Evolutionary conservation across 1,140 invertebrate species (phyloP), one percentile per base, ranked within the genome.

Genomic region (Tetramorium simillimum): DNA sequence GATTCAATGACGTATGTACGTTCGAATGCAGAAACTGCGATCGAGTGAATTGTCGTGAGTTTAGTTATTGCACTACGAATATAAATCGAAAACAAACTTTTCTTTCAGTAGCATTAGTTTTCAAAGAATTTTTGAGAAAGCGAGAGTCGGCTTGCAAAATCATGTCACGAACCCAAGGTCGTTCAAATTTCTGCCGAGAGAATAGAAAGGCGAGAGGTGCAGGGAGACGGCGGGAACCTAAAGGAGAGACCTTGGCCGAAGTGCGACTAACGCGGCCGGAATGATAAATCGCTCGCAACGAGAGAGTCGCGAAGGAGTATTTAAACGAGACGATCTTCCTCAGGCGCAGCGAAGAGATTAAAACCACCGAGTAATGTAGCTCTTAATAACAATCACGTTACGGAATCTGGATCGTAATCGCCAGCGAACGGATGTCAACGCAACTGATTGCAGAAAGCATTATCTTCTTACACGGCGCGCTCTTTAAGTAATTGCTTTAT

Each of bases 281-380:
- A 90, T 90, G 91, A 93, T 92, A 91, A 93, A 94, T 93, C 91
- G 93, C 89, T 90, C 84, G 88, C 89, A 89, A 91, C 87, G 92
- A 88, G 89, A 84, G 80, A 73, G 80, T 73, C 67, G 80, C 40
- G 43, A 73, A 33, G 65, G 85, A 91, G 90, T 88, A 92, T 93
- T 94, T 91, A 92, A 92, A 92, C 91, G 91, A 93, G 91, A 88
- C 91, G 90, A 91, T 92, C 85, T 86, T 90, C 51, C 89, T 90
- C 88, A 86, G 89, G 75, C 90, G 81, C 76, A 87, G 88, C 90
- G 76, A 89, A 28, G 14, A 73, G 69, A 84, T 84, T 84, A 84
- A 84, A 84, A 37, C 65, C 51, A 72, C 37, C 69, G 69, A 49
- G 53, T 84, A 84, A 73, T 63, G 80, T 84, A 84, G 69, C 80